Evolutionary conservation across 2,888 invertebrate genomes (phyloP).

Genomic region (Lycia hirtaria): DNA sequence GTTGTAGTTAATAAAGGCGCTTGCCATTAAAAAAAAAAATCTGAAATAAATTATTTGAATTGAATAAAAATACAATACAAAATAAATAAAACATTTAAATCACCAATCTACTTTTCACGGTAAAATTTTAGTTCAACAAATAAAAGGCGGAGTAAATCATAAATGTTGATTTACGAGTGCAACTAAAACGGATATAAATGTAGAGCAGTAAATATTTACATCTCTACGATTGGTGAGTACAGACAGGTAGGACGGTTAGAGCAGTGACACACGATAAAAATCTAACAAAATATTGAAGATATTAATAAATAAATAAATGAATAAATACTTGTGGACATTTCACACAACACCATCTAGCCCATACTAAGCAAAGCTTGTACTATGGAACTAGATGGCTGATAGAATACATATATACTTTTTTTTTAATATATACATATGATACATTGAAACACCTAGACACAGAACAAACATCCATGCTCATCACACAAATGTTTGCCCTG

Average conservation of each 20-base stretch:
- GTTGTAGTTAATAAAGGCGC: too few species aligned
- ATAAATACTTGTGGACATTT: too few species aligned
- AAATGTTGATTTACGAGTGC: conserved; percentile 49
- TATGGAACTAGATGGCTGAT: too few species aligned
- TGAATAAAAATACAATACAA: background rate
- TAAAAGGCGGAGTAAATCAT: conserved; percentile 46
- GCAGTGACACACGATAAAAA: background rate
- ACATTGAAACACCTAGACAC: too few species aligned
- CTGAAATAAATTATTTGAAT: background rate
- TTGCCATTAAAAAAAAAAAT: too few species aligned
- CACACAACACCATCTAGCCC: too few species aligned
- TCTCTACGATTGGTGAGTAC: conserved; percentile 52
- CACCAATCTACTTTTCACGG: conserved; percentile 3
- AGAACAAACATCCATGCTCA: too few species aligned
- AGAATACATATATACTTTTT: too few species aligned
- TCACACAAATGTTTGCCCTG: too few species aligned
- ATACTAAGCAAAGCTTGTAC: too few species aligned
- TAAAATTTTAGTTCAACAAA: conserved; percentile 32
- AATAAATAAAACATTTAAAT: background rate
- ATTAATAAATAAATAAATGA: too few species aligned
- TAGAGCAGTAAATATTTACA: conserved; percentile 70
- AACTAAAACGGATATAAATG: conserved; percentile 59
- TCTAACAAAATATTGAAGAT: background rate
- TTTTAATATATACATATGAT: too few species aligned
- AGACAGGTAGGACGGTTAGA: conserved; percentile 34